Evolutionary conservation across 2,888 invertebrate species (phyloP).

Genomic region (Itoplectis maculator): DNA sequence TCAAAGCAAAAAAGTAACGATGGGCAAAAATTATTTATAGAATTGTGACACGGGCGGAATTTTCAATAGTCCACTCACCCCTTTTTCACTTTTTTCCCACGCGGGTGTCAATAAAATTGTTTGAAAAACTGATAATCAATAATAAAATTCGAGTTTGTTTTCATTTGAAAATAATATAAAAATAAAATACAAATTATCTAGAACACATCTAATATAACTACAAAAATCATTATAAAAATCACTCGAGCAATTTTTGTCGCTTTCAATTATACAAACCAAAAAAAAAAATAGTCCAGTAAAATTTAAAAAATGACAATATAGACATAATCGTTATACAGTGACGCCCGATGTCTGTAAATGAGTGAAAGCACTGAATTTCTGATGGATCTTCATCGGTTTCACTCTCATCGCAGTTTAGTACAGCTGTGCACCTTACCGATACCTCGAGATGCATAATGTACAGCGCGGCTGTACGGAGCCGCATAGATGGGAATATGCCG

Average conservation of each 20-base stretch:
- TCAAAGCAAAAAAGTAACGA: slow-evolving; percentile 47
- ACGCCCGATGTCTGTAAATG: not conserved
- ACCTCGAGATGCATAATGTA: not conserved
- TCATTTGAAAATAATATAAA: too few species aligned
- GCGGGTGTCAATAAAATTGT: too few species aligned
- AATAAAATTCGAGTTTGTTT: too few species aligned
- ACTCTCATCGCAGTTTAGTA: slow-evolving; percentile 23
- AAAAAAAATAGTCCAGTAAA: too few species aligned
- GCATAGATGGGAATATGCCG: not conserved
- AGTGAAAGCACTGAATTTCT: slow-evolving; percentile 10
- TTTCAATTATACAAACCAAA: too few species aligned
- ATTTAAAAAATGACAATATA: not conserved
- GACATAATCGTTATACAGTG: not conserved
- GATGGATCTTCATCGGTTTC: slow-evolving; percentile 15
- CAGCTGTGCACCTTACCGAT: slow-evolving; percentile 34
- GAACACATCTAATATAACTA: too few species aligned
- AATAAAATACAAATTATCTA: too few species aligned
- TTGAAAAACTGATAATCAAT: too few species aligned
- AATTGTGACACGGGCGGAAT: slow-evolving; percentile 36
- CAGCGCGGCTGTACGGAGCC: not conserved
- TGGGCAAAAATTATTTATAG: slow-evolving; percentile 38
- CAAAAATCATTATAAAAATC: too few species aligned
- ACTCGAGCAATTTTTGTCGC: too few species aligned
- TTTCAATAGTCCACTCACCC: slow-evolving; percentile 35
- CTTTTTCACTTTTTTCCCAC: too few species aligned